Conservation (phyloP, 1,140 invertebrate genomes). For the Linepithema humile region DNA sequence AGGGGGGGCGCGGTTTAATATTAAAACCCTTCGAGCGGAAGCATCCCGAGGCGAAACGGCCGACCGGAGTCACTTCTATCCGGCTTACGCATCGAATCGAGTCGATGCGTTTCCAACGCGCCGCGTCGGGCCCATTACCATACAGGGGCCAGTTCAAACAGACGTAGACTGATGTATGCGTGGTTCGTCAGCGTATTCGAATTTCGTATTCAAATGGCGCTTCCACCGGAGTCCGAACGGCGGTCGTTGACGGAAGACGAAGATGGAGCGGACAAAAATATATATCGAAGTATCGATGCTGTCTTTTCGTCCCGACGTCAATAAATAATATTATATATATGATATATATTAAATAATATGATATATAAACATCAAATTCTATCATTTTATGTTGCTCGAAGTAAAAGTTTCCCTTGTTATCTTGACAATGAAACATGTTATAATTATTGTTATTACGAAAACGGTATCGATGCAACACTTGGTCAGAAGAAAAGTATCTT, state of each 20-base stretch:
- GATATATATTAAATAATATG: too few species aligned
- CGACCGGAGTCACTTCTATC: constrained; percentile 48
- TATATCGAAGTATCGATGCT: neutral
- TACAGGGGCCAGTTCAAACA: constrained; percentile 83
- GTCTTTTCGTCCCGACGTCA: constrained; percentile 4
- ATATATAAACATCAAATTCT: neutral
- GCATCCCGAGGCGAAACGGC: constrained; percentile 52
- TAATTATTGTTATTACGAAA: neutral
- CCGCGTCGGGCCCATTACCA: constrained; percentile 77
- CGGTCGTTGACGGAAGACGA: constrained; percentile 61
- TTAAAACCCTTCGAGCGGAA: constrained; percentile 57
- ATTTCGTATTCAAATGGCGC: constrained; percentile 83
- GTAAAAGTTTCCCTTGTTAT: neutral
- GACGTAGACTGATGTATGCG: constrained; percentile 82
- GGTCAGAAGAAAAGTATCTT: neutral
- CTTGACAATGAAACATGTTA: neutral
- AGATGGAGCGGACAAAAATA: neutral
- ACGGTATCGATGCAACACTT: neutral
- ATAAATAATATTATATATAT: neutral
- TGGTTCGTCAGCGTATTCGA: constrained; percentile 82
- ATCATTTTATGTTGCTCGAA: neutral
- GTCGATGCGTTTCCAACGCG: constrained; percentile 50
- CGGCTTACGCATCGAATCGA: constrained; percentile 55
- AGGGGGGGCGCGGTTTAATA: constrained; percentile 42
- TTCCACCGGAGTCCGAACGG: constrained; percentile 72